Conservation (phyloP, 1,140 invertebrate genomes). For the Ptiloglossa arizonensis region DNA sequence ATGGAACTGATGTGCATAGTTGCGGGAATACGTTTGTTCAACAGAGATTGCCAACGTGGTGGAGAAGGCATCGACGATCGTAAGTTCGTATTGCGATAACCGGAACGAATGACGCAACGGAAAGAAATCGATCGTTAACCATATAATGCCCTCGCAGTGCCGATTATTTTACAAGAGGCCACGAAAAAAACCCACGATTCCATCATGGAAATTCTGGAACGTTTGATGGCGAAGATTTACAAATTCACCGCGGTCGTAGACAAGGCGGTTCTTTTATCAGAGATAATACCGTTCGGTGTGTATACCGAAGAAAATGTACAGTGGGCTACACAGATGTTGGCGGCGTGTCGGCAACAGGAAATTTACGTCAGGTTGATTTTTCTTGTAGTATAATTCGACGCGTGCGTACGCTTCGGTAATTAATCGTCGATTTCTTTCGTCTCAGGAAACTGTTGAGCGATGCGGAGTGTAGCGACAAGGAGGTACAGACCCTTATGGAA, state of each 20-base stretch:
- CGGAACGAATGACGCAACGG: not conserved
- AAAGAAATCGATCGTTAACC: not conserved
- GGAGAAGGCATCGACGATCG: constrained; percentile 86
- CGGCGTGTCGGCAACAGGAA: constrained; percentile 85
- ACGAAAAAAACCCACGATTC: constrained; percentile 80
- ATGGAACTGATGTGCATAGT: constrained; percentile 84
- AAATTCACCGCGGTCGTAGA: constrained; percentile 84
- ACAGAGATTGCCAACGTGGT: constrained; percentile 85
- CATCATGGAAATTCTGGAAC: constrained; percentile 82
- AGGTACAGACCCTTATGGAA: constrained; percentile 77
- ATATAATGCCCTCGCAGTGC: constrained; percentile 79
- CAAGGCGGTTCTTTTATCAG: constrained; percentile 43
- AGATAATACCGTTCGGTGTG: constrained; percentile 50
- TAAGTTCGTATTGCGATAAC: constrained; percentile 73
- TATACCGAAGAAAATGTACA: constrained; percentile 76
- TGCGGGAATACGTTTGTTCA: constrained; percentile 86
- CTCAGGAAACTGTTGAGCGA: constrained; percentile 83
- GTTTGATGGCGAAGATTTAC: constrained; percentile 85
- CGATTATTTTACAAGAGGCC: constrained; percentile 84
- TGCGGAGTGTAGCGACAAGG: constrained; percentile 80
- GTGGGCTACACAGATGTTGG: constrained; percentile 82
- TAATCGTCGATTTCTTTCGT: not conserved
- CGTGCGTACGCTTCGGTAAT: not conserved
- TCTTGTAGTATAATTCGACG: too few relatives aligned
- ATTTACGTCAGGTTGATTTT: constrained; percentile 81